A percentile compares a stretch with the other conserved stretches of the same genome.
These are phyloP conservation scores for Tricholaema leucomelas DNA, from an alignment of 2,113 vertebrate genomes.

Conservation along the genomic window DNA sequence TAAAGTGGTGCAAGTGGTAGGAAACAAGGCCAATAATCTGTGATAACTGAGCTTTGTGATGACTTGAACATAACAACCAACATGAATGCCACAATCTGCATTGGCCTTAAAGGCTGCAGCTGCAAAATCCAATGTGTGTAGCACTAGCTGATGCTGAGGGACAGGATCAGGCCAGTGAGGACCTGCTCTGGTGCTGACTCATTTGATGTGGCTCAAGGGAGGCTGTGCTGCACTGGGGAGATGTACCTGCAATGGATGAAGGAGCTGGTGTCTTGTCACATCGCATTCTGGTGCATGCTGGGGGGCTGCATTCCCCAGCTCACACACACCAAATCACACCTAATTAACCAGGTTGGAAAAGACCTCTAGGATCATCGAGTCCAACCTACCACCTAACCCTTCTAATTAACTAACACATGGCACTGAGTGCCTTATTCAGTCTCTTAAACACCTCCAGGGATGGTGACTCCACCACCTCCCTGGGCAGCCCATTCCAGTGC, in stretches of 20 bases:
- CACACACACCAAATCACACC: no score
- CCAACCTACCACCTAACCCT: no score
- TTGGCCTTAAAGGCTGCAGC: background rate
- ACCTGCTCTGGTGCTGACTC: background rate
- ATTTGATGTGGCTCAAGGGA: background rate
- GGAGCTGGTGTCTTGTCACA: rapidly evolving
- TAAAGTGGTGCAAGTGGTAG: background rate
- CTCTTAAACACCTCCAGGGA: no score
- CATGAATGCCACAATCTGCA: rapidly evolving
- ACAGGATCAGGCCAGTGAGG: background rate
- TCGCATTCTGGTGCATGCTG: rapidly evolving
- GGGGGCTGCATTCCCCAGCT: background rate
- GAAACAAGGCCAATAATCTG: background rate
- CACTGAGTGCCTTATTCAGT: no score
- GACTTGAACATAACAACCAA: background rate
- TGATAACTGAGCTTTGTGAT: background rate
- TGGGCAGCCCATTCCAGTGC: no score
- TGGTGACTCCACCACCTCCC: no score
- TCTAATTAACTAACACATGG: no score
- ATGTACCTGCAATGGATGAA: background rate
- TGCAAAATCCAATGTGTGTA: background rate
- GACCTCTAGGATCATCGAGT: no score
- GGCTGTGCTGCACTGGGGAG: background rate
- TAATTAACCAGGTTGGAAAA: no score
- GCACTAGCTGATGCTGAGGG: background rate